These are phyloP conservation scores for Chloroclysta siterata DNA, from an alignment of 2,888 invertebrate genomes.

Conservation along the genomic window DNA sequence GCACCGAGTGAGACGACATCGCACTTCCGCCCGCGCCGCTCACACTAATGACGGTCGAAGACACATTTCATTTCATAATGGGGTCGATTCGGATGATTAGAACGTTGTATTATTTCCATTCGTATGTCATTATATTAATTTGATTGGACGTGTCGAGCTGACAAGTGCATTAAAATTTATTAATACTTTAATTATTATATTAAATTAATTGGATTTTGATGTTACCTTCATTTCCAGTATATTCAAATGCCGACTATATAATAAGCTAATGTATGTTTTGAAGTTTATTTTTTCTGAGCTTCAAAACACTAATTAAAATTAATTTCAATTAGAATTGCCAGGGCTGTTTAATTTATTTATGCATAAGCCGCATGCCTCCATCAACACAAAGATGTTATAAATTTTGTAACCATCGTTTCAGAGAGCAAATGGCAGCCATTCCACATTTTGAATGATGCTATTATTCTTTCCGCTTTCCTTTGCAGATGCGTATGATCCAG, in stretches of 20 bases:
- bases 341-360: slow-evolving; percentile 11
- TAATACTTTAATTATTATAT: neutral
- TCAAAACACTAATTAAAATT: neutral
- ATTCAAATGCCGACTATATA: neutral
- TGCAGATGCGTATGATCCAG: slow-evolving; percentile 36
- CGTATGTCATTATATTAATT: slow-evolving; percentile 47
- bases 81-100: slow-evolving; percentile 32
- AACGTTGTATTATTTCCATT: slow-evolving; percentile 30
- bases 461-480: slow-evolving; percentile 47
- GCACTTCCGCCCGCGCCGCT: slow-evolving; percentile 11
- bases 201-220: slow-evolving; percentile 1
- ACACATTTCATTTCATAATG: slow-evolving; percentile 25
- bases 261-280: neutral
- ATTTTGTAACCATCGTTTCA: slow-evolving; percentile 45
- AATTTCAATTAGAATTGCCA: slow-evolving; percentile 18
- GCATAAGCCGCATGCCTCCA: slow-evolving; percentile 22
- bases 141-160: slow-evolving; percentile 38
- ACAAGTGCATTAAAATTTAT: neutral
- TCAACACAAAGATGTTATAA: slow-evolving; percentile 44
- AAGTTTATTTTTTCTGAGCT: too few species aligned
- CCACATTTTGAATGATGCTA: slow-evolving; percentile 48
- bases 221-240: neutral
- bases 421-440: slow-evolving; percentile 46
- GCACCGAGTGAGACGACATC: slow-evolving; percentile 53
- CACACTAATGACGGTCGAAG: slow-evolving; percentile 19